Percentiles rank a stretch among this genome's conserved stretches.
These are phyloP conservation scores for Acanthurus tractus DNA, from an alignment of 2,797 vertebrate species.

Conservation along the genomic window DNA sequence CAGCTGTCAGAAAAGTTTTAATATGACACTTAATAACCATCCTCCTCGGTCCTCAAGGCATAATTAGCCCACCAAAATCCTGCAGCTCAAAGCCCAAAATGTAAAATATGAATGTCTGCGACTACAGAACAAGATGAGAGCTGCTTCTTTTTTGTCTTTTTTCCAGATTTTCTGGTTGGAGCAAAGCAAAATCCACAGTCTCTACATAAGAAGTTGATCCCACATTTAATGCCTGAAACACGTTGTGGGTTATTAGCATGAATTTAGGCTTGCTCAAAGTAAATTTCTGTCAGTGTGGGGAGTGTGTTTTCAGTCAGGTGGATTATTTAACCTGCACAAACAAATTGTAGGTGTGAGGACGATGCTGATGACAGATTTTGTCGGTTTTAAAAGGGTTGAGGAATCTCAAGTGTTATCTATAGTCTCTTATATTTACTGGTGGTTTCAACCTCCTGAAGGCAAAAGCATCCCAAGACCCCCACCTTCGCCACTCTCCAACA, in stretches of 20 bases:
- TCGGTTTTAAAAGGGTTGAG: conserved; percentile 12
- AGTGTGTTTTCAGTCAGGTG: neutral
- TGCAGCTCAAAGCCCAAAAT: conserved; percentile 22
- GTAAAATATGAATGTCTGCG: conserved; percentile 13
- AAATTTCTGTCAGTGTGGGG: neutral
- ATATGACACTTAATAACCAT: conserved; percentile 10
- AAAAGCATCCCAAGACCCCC: conserved; percentile 5
- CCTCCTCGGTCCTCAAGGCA: neutral
- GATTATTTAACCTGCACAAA: neutral
- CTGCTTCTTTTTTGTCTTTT: conserved; percentile 13
- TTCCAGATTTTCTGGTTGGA: conserved; percentile 8
- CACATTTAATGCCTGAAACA: conserved; percentile 24
- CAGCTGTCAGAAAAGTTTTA: conserved; percentile 30
- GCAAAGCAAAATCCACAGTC: neutral
- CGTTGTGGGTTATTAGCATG: conserved; percentile 13
- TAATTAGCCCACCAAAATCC: conserved; percentile 29
- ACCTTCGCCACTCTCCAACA: neutral
- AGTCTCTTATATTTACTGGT: conserved; percentile 3
- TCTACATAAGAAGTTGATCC: conserved; percentile 15
- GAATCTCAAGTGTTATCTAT: conserved; percentile 18
- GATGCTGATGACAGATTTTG: conserved; percentile 5
- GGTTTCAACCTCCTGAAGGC: conserved; percentile 10
- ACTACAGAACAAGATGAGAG: conserved; percentile 12
- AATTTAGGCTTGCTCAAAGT: conserved; percentile 17
- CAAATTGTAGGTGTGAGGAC: neutral